A percentile compares a stretch with the other conserved stretches of the same genome.
phyloP scores from a whole-genome alignment of 2,113 vertebrate genomes.

The Dryoscopus gambensis region DNA sequence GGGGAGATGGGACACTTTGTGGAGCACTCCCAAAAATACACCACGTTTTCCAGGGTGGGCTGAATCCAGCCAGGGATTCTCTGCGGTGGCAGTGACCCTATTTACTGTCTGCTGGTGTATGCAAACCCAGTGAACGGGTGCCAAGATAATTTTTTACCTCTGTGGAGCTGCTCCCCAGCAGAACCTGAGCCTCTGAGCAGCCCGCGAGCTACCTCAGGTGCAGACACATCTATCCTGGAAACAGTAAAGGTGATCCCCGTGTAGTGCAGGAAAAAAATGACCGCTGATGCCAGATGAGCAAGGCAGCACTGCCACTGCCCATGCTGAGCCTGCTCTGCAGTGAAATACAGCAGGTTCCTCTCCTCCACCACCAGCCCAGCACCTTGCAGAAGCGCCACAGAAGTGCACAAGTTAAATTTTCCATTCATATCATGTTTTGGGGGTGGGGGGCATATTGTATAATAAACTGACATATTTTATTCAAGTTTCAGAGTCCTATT shows the following conservation, averaged over 20 bases:
- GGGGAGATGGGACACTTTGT: neutral
- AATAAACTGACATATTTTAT: constrained; percentile 63
- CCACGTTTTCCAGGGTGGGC: accelerated
- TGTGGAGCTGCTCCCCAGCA: neutral
- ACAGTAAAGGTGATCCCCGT: neutral
- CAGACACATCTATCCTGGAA: neutral
- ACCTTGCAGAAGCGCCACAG: neutral
- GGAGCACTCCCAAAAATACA: neutral
- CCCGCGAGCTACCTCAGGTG: neutral
- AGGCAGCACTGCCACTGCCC: neutral
- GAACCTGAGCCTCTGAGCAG: neutral
- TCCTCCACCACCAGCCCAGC: neutral
- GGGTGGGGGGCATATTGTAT: neutral
- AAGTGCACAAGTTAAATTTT: neutral
- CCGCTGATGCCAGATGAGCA: neutral
- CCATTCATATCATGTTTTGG: neutral
- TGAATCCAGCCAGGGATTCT: neutral
- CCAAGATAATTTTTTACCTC: neutral
- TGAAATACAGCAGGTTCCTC: neutral
- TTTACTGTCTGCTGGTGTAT: neutral
- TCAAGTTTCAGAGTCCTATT: constrained; percentile 59
- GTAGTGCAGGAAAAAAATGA: neutral
- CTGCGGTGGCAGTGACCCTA: neutral
- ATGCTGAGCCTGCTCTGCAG: neutral
- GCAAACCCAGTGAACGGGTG: neutral